Conservation (phyloP, 2,888 invertebrate species). For the Noctua comes region DNA sequence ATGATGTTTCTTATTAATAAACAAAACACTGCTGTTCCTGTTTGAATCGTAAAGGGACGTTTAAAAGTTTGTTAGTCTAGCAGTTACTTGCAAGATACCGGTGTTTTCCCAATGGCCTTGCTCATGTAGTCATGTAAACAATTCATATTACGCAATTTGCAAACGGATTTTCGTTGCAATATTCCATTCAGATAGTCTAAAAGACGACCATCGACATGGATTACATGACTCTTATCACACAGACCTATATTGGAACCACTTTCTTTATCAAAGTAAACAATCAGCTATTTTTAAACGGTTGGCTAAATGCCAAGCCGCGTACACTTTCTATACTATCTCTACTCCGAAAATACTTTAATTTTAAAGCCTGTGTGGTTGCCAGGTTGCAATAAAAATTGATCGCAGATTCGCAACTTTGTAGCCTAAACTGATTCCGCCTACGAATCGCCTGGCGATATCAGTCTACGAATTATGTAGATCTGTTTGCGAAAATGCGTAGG, state of each 20-base stretch:
- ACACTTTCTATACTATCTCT: slow-evolving; percentile 63
- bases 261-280: slow-evolving; percentile 74
- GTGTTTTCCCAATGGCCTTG: slow-evolving; percentile 62
- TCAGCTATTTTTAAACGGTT: slow-evolving; percentile 64
- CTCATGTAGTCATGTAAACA: slow-evolving; percentile 64
- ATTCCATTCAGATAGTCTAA: slow-evolving; percentile 40
- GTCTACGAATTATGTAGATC: neutral
- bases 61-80: slow-evolving; percentile 2
- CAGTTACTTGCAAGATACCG: slow-evolving; percentile 5
- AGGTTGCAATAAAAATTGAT: slow-evolving; percentile 36
- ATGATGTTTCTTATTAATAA: neutral
- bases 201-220: slow-evolving; percentile 11
- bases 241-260: slow-evolving; percentile 69
- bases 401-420: slow-evolving; percentile 22
- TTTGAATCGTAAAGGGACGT: neutral
- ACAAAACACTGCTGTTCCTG: neutral
- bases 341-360: slow-evolving; percentile 51
- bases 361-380: slow-evolving; percentile 42
- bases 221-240: slow-evolving; percentile 65
- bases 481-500: neutral
- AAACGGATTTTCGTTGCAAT: slow-evolving; percentile 49
- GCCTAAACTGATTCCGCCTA: slow-evolving; percentile 12
- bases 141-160: slow-evolving; percentile 66
- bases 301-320: slow-evolving; percentile 64
- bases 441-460: neutral